These are phyloP conservation scores for Morone chrysops DNA, from an alignment of 2,113 vertebrate species.

Conservation along the genomic window DNA sequence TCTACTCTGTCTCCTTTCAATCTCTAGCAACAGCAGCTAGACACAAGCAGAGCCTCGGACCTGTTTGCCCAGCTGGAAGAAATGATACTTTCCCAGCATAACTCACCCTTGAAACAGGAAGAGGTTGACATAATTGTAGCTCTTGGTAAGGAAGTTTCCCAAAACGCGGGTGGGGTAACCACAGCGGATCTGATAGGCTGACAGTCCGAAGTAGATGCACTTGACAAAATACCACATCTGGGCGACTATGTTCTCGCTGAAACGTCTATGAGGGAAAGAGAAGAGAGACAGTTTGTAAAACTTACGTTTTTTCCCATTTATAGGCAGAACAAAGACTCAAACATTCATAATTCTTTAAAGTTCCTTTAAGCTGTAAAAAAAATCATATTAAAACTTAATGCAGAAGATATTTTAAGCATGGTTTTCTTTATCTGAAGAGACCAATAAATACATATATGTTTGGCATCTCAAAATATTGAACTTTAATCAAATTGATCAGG, in stretches of 20 bases:
- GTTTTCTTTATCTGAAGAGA: background rate
- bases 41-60: background rate
- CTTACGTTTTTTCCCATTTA: background rate
- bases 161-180: slow-evolving; percentile 98
- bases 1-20: background rate
- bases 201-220: slow-evolving; percentile 98
- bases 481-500: background rate
- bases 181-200: slow-evolving; percentile 98
- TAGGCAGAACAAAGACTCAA: background rate
- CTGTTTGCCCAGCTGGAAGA: slow-evolving; percentile 57
- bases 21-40: slow-evolving; percentile 1
- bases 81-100: background rate
- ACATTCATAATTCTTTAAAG: background rate
- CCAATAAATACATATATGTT: too few relatives aligned
- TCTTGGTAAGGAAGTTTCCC: slow-evolving; percentile 99
- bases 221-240: slow-evolving; percentile 99
- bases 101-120: slow-evolving; percentile 99
- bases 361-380: background rate
- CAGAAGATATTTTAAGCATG: background rate
- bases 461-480: background rate
- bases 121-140: slow-evolving; percentile 98
- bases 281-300: background rate
- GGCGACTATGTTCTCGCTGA: slow-evolving; percentile 95
- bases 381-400: background rate
- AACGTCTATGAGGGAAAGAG: slow-evolving; percentile 87